phyloP scores from a whole-genome alignment of 1,140 invertebrate species.

The Macrocentrus cingulum region DNA sequence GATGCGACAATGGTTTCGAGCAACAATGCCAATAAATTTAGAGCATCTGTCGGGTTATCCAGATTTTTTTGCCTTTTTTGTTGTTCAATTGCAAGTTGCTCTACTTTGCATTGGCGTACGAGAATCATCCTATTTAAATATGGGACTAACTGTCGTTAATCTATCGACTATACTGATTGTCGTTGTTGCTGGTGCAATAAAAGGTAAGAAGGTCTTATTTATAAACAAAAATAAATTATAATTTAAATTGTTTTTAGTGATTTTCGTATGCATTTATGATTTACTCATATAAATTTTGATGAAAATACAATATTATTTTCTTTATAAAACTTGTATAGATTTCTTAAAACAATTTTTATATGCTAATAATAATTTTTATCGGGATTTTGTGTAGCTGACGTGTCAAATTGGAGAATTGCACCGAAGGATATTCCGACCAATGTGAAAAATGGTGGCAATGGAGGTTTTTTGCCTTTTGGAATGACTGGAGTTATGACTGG shows the following conservation, averaged over 20 bases:
- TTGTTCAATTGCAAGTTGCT: constrained; percentile 68
- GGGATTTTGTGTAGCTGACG: constrained; percentile 40
- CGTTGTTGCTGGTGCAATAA: constrained; percentile 59
- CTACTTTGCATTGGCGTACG: constrained; percentile 81
- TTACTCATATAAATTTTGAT: too few species aligned
- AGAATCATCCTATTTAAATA: constrained; percentile 87
- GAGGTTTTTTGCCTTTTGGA: constrained; percentile 67
- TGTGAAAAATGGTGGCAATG: constrained; percentile 61
- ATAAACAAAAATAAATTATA: background rate
- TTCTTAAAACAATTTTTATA: too few species aligned
- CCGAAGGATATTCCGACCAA: constrained; percentile 60
- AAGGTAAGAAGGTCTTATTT: background rate
- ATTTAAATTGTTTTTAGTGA: background rate
- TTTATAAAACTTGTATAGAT: too few species aligned
- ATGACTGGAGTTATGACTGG: constrained; percentile 69
- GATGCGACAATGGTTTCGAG: constrained; percentile 69
- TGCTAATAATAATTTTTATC: too few species aligned
- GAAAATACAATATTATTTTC: too few species aligned
- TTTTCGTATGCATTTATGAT: too few species aligned
- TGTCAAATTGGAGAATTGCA: constrained; percentile 68
- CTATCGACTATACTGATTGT: constrained; percentile 79
- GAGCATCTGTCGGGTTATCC: constrained; percentile 77
- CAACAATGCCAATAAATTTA: constrained; percentile 64
- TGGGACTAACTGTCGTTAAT: constrained; percentile 87
- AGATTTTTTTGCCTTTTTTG: constrained; percentile 75